Base-by-base conservation (phyloP, 1,140 invertebrate genomes). In the Drosophila paulistorum region DNA sequence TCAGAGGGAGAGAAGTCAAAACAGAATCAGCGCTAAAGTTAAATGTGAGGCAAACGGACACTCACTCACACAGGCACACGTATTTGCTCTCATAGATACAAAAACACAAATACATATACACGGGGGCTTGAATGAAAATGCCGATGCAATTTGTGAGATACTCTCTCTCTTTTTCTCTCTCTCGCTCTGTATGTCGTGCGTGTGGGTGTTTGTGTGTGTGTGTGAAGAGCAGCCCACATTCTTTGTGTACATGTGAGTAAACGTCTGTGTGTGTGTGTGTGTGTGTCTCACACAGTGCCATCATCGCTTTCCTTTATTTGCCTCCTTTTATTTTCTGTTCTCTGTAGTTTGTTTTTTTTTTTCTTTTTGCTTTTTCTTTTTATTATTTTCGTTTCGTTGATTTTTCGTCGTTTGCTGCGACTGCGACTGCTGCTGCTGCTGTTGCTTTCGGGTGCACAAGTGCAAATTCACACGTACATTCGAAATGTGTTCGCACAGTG, bases 381-480 rank as follows among this genome's bases (percentile, higher is more conserved):
- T 64, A 35, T 64, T 23, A n/a, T 65, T 48, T 61, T 62, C 66
- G 58, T 77, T 71, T 75, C 58, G 65, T 79, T 74, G 54, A 54
- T 64, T 70, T 66, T 68, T 70, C 59, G 63, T 61, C 51, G 74
- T 51, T 51, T 51, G 48, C 62, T 74, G 64, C 37, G 35, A 54
- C 23, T 23, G 45, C 42, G 66, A 26, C 17, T 10, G 26, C 45
- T 37, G 42, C 63, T 58, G 64, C 45, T 37, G 64, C 60, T 35
- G 68, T 59, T 72, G 70, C 60, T 75, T 70, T 82, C 83, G 83
- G 79, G 83, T 86, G 82, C 84, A 86, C 82, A 86, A 86, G 82
- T 86, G 82, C 83, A 86, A 86, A 87, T 87, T 86, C 82, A 86
- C 82, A 86, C 83, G 82, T 86, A 86, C 82, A 87, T 89, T 87